Conservation (phyloP, 2,888 invertebrate genomes). For the Coenonympha arcania region DNA sequence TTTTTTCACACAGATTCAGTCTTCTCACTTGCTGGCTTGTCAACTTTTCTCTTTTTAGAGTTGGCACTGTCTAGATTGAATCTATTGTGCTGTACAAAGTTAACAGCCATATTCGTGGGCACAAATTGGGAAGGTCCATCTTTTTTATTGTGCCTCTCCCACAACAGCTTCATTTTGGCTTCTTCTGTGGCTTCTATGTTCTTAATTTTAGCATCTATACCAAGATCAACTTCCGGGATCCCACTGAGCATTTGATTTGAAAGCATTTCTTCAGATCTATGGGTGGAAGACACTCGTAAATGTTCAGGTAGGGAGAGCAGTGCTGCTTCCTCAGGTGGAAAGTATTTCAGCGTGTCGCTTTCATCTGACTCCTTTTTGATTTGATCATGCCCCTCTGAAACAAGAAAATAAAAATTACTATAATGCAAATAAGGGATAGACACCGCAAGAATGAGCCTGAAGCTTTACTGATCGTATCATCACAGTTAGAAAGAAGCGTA, state of each 20-base stretch:
- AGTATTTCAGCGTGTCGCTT: conserved; percentile 75
- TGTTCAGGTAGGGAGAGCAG: conserved; percentile 91
- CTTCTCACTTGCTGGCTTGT: conserved; percentile 65
- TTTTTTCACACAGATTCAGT: conserved; percentile 45
- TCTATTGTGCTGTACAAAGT: conserved; percentile 97
- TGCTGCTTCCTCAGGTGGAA: conserved; percentile 92
- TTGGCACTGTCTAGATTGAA: conserved; percentile 89
- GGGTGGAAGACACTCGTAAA: conserved; percentile 86
- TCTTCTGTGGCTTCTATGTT: conserved; percentile 99
- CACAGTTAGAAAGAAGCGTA: too few relatives aligned
- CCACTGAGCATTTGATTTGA: conserved; percentile 99
- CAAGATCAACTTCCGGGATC: conserved; percentile 98
- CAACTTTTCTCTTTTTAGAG: conserved; percentile 75
- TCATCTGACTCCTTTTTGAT: conserved; percentile 63
- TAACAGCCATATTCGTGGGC: conserved; percentile 98
- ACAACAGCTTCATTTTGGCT: conserved; percentile 92
- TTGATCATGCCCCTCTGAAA: conserved; percentile 53
- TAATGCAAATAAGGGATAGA: neutral
- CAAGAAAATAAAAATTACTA: conserved; percentile 9
- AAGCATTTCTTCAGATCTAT: conserved; percentile 97
- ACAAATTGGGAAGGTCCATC: conserved; percentile 96
- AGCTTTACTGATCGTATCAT: too few relatives aligned
- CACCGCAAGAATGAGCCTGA: too few relatives aligned
- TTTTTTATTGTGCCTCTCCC: conserved; percentile 92
- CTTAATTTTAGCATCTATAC: conserved; percentile 98